A percentile compares a stretch with the other conserved stretches of the same genome.
phyloP scores from a whole-genome alignment of 2,113 vertebrate genomes.

The Saguinus imperator region DNA sequence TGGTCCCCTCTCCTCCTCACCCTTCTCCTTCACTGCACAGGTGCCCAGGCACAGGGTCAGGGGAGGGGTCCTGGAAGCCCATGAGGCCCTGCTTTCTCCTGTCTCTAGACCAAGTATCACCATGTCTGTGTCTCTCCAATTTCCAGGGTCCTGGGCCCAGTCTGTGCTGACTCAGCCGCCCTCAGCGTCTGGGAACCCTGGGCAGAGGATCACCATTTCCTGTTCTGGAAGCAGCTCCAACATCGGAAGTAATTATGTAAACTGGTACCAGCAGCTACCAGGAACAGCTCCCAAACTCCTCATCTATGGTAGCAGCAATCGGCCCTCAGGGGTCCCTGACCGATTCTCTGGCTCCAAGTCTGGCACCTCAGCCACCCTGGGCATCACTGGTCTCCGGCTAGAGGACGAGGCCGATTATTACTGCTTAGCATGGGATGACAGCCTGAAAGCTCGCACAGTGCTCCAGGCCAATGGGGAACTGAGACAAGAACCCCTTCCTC shows the following conservation, averaged over 20 bases:
- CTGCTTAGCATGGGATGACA: rapidly evolving
- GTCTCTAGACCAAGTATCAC: background rate
- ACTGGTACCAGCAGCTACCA: slow-evolving; percentile 15
- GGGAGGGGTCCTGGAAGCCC: rapidly evolving
- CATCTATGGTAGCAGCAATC: background rate
- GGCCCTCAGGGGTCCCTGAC: rapidly evolving
- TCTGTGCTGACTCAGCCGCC: background rate
- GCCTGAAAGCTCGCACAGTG: rapidly evolving
- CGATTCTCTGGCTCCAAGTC: rapidly evolving
- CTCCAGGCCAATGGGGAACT: background rate
- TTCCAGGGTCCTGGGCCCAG: background rate
- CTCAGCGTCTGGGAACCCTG: background rate
- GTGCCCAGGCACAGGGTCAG: rapidly evolving
- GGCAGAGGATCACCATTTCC: background rate
- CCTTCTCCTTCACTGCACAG: background rate
- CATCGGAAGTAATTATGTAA: rapidly evolving
- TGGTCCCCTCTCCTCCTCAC: background rate
- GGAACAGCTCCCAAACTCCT: background rate
- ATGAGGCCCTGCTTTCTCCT: rapidly evolving
- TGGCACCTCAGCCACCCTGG: rapidly evolving
- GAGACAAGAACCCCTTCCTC: background rate
- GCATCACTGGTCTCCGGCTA: background rate
- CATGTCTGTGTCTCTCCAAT: background rate
- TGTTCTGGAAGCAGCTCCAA: background rate
- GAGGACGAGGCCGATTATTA: background rate